Conservation (phyloP, 2,113 vertebrate genomes). For the Triplophysa dalaica region DNA sequence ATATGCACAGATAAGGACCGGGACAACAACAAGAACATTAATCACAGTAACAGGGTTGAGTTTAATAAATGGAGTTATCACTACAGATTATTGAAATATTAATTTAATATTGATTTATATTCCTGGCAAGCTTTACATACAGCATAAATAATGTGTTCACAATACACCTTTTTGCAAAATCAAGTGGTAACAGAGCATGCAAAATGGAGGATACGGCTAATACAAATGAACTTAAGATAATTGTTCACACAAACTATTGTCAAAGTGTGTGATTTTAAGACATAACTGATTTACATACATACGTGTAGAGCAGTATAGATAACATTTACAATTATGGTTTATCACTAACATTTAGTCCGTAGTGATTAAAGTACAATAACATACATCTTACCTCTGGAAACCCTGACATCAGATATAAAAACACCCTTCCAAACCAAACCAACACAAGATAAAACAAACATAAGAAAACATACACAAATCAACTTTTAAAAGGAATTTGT, state of each 20-base stretch:
- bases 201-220: too few species aligned
- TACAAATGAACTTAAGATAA: too few species aligned
- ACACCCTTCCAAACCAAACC: background rate
- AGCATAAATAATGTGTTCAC: too few species aligned
- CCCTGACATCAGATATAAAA: background rate
- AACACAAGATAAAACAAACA: background rate
- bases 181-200: too few species aligned
- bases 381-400: conserved; percentile 8
- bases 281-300: too few species aligned
- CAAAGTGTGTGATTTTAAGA: background rate
- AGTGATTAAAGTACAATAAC: background rate
- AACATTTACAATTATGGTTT: background rate
- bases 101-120: too few species aligned
- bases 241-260: background rate
- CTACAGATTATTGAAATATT: too few species aligned
- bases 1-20: background rate
- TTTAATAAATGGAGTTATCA: too few species aligned
- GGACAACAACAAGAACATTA: too few species aligned
- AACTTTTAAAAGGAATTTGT: background rate
- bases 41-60: too few species aligned
- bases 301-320: background rate
- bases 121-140: too few species aligned
- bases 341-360: background rate
- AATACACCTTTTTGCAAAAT: too few species aligned
- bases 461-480: background rate